Percentiles rank a stretch among this genome's conserved stretches.
Conservation (phyloP, 1,140 invertebrate species). For the Drosophila auraria region DNA sequence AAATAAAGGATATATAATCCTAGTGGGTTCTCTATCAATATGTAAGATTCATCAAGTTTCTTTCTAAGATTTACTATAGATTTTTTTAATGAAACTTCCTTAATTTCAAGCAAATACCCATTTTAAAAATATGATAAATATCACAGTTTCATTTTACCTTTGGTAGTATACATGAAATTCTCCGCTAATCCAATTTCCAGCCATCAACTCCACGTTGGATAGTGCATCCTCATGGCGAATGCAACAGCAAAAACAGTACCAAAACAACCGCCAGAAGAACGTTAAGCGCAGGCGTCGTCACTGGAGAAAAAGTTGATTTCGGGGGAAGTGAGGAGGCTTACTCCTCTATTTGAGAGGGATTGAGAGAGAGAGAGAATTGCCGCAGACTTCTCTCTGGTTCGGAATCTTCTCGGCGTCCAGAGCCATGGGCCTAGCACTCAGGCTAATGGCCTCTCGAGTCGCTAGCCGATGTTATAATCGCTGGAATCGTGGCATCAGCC, state of each 20-base stretch:
- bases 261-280: constrained; percentile 16
- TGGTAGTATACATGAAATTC: background rate
- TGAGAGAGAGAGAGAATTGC: background rate
- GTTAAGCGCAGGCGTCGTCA: constrained; percentile 52
- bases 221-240: constrained; percentile 11
- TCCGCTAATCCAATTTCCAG: background rate
- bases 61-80: no score
- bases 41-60: no score
- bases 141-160: no score
- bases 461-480: constrained; percentile 70
- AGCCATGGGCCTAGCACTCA: constrained; percentile 39
- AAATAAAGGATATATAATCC: background rate
- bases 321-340: background rate
- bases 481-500: constrained; percentile 37
- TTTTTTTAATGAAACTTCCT: no score
- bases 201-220: background rate
- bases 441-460: constrained; percentile 74
- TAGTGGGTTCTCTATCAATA: no score
- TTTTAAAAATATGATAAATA: background rate
- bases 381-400: constrained; percentile 25
- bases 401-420: constrained; percentile 8
- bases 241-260: constrained; percentile 17
- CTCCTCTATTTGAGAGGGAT: background rate
- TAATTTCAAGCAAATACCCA: no score
- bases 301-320: constrained; percentile 22